phyloP scores from a whole-genome alignment of 2,113 vertebrate species.

The Gadus chalcogrammus region DNA sequence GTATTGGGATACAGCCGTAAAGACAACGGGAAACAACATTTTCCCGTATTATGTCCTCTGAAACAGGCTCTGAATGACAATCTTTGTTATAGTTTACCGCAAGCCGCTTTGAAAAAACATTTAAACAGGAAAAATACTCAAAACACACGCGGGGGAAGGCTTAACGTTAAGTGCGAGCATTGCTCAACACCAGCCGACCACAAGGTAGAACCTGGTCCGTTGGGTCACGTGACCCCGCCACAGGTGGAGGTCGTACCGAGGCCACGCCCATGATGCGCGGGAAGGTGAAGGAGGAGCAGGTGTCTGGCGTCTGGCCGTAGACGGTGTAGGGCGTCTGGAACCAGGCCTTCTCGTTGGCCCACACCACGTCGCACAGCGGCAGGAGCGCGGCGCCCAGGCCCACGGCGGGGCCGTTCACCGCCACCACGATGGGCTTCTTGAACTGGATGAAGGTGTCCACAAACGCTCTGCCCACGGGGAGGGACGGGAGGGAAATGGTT shows the following conservation, averaged over 20 bases:
- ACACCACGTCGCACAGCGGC: constrained; percentile 95
- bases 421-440: constrained; percentile 97
- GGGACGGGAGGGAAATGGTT: background rate
- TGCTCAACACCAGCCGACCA: no score
- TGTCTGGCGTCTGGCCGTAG: constrained; percentile 95
- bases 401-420: constrained; percentile 92
- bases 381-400: constrained; percentile 93
- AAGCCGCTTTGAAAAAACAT: no score
- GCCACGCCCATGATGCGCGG: constrained; percentile 94
- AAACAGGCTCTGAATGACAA: no score
- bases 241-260: constrained; percentile 71
- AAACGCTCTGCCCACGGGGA: constrained; percentile 80
- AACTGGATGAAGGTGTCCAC: constrained; percentile 98
- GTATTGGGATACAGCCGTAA: no score
- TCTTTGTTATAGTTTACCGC: no score
- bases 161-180: no score
- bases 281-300: constrained; percentile 92
- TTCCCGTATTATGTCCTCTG: no score
- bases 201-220: background rate
- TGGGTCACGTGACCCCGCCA: background rate
- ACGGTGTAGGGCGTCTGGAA: constrained; percentile 95
- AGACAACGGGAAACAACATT: no score
- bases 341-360: constrained; percentile 99
- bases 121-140: no score
- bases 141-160: no score